Evolutionary conservation across 2,888 invertebrate species (phyloP).

Genomic region (Rhopalosiphum nymphaeae): DNA sequence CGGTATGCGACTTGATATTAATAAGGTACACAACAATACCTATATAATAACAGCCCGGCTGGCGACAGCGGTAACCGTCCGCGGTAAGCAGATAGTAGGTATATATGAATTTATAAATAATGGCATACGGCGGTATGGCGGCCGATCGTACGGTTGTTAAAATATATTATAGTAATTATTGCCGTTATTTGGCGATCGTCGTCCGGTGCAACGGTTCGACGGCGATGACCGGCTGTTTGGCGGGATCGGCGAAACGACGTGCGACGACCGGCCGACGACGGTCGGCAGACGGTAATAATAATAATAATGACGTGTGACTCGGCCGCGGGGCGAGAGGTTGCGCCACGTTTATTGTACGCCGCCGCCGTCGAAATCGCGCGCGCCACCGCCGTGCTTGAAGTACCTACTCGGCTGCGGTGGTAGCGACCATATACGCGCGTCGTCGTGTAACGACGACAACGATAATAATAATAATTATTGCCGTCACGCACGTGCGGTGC

Average conservation of each 20-base stretch:
- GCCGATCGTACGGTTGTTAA: neutral
- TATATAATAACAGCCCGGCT: neutral
- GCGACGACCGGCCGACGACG: constrained; percentile 59
- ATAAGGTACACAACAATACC: neutral
- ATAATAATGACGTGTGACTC: neutral
- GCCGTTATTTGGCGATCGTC: neutral
- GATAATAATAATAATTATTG: neutral
- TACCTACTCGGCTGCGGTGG: neutral
- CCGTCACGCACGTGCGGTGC: neutral
- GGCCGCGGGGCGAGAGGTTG: constrained; percentile 42
- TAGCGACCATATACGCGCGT: neutral
- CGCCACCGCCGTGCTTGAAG: constrained; percentile 28
- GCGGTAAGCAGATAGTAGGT: neutral
- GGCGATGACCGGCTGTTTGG: neutral
- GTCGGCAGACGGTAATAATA: constrained; percentile 51
- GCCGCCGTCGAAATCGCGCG: constrained; percentile 37
- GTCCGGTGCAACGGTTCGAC: neutral
- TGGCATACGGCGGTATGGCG: neutral
- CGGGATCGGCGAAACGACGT: constrained; percentile 45
- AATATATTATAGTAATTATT: too few species aligned
- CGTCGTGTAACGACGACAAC: neutral
- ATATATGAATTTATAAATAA: neutral
- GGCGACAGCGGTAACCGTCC: neutral
- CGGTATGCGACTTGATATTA: neutral
- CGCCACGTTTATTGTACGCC: constrained; percentile 55